Percentiles rank a stretch among this genome's conserved stretches.
phyloP scores from a whole-genome alignment of 2,888 invertebrate genomes.

The Acrobasis consociella region DNA sequence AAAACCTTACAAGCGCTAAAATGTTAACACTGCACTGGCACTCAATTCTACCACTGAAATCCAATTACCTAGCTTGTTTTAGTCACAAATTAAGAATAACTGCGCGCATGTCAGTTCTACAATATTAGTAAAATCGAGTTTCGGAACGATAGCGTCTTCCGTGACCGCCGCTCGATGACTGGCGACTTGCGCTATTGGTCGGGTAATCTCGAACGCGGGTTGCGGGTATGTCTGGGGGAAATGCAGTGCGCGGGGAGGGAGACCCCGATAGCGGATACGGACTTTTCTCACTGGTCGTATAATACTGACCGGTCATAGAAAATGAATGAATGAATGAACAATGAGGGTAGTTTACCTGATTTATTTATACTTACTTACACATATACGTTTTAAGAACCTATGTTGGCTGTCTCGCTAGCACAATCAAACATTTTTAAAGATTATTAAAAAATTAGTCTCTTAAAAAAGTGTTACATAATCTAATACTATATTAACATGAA shows the following conservation, averaged over 20 bases:
- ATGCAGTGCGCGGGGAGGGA: conserved; percentile 39
- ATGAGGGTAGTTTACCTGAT: conserved; percentile 27
- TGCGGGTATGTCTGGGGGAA: conserved; percentile 37
- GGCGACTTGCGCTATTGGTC: conserved; percentile 52
- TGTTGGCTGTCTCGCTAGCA: too few species aligned
- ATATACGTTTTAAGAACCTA: too few species aligned
- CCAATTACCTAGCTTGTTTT: conserved; percentile 69
- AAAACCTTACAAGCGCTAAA: conserved; percentile 43
- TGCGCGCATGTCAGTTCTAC: conserved; percentile 70
- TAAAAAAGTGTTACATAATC: too few species aligned
- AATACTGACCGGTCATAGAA: conserved; percentile 39
- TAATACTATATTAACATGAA: too few species aligned
- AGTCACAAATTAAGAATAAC: conserved; percentile 65
- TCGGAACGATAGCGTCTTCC: conserved; percentile 41
- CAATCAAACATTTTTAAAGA: too few species aligned
- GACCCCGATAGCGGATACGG: conserved; percentile 32
- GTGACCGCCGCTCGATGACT: conserved; percentile 77
- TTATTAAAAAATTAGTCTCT: too few species aligned
- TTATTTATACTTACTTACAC: too few species aligned
- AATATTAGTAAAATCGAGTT: conserved; percentile 42
- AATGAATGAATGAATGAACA: conserved; percentile 58
- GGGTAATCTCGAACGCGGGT: conserved; percentile 43
- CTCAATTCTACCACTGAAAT: conserved; percentile 71
- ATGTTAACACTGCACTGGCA: conserved; percentile 65
- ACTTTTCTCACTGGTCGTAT: conserved; percentile 45